Evolutionary conservation across 2,797 vertebrate species (phyloP), one percentile per base, ranked within the genome.

Genomic region (Meriones psammophilus): DNA sequence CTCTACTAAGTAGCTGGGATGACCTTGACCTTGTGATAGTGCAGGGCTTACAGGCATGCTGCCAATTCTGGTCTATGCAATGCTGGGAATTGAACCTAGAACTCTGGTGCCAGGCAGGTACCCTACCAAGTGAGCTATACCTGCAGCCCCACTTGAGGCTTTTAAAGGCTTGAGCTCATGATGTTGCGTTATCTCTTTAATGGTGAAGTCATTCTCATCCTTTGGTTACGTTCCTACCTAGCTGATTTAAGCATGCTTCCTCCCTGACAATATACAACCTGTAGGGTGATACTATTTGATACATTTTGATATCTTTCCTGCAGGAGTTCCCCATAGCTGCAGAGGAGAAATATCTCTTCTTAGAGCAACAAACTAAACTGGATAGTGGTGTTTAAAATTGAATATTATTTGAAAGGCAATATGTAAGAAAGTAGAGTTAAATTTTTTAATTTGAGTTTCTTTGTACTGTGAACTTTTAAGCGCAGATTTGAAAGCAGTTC

Each of bases 201-300:
- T 46, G n/a, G 8, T 74, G 54, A 62, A 64, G 56, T 76, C 79
- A 85, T 84, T 85, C 24, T 93, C 62, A 81, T 73, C 62, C 24
- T 80, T 94, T 64, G 74, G 50, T 94, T 94, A 89, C 80, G 24
- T 84, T 93, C 46, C 26, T 81, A 3, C 62, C 64, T 88, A 42
- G 17, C 8, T 54, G 15, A 64, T 66, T 39, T 89, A 85, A 83
- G 88, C 30, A 9, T 83, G 46, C 64, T 28, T 91, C 89, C 60
- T 0, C 33, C 56, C 74, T 77, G 62, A 12, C 42, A 71, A 30
- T 91, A 62, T 73, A 20, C 73, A 94, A 83, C 46, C 56, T 76
- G 0, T 50, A 77, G 26, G 17, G 24, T 71, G 28, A 71, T 81
- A 64, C 36, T 80, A 3, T 84, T 78, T 90, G 56, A n/a, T n/a